These are phyloP conservation scores for Yoshiicerus persimilis DNA, from an alignment of 1,140 invertebrate genomes.

Conservation along the genomic window DNA sequence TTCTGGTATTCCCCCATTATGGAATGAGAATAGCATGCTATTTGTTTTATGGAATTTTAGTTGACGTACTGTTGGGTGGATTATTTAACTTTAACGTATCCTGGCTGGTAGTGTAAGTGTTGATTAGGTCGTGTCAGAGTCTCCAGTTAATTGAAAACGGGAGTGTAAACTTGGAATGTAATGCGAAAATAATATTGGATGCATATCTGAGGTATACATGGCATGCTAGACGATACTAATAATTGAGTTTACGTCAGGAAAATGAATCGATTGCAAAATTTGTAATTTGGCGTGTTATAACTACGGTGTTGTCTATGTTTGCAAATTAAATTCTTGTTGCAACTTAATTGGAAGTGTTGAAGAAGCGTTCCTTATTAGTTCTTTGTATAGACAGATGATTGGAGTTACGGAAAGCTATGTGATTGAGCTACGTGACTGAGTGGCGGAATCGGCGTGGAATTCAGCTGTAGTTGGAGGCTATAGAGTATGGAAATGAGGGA, in stretches of 20 bases:
- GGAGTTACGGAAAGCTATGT: neutral
- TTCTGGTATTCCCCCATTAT: no score
- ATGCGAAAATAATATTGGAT: no score
- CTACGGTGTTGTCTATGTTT: neutral
- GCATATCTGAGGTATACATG: no score
- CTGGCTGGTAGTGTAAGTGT: neutral
- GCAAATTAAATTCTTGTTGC: neutral
- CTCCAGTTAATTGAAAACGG: neutral
- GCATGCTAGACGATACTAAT: no score
- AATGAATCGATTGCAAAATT: neutral
- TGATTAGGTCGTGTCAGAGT: neutral
- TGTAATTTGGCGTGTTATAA: neutral
- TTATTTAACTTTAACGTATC: no score
- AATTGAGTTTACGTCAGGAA: no score
- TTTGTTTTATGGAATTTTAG: neutral
- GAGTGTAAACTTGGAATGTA: no score
- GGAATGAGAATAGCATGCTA: no score
- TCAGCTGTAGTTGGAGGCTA: neutral
- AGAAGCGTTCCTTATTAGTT: neutral
- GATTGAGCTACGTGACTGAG: neutral
- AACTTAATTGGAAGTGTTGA: neutral
- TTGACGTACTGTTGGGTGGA: neutral
- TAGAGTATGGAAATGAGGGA: neutral
- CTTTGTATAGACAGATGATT: neutral
- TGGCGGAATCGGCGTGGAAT: neutral